These are phyloP conservation scores for Mellilla xanthometata DNA, from an alignment of 2,888 invertebrate species.

Conservation along the genomic window DNA sequence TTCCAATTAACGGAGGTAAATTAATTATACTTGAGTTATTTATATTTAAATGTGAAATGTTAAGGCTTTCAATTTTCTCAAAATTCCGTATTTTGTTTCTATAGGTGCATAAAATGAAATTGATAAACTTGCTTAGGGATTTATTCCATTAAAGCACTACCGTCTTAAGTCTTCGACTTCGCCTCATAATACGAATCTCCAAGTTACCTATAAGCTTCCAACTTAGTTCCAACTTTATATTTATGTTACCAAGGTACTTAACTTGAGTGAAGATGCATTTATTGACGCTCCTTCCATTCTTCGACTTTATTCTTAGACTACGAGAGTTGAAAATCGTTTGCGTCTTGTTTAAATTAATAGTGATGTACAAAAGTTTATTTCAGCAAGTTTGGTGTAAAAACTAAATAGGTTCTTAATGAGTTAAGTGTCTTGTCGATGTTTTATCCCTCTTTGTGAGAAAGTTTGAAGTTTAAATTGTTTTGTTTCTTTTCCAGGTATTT, in stretches of 20 bases:
- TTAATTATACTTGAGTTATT: no score
- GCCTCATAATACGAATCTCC: conserved; percentile 31
- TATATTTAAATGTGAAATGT: no score
- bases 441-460: neutral
- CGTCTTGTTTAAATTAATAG: conserved; percentile 9
- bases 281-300: conserved; percentile 14
- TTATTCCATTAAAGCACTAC: conserved; percentile 12
- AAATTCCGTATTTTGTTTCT: neutral
- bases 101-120: neutral
- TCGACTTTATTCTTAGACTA: conserved; percentile 9
- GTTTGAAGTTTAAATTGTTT: neutral
- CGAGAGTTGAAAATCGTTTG: conserved; percentile 14
- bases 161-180: conserved; percentile 28
- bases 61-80: no score
- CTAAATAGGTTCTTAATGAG: conserved; percentile 1
- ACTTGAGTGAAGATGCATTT: conserved; percentile 28
- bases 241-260: conserved; percentile 32
- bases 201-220: conserved; percentile 33
- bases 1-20: no score
- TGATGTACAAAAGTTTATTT: conserved; percentile 13
- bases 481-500: neutral
- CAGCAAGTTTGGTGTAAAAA: neutral
- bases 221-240: conserved; percentile 32
- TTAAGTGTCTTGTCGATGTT: neutral
- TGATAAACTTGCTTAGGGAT: conserved; percentile 1